These are phyloP conservation scores for Ectropis grisescens DNA, from an alignment of 1,140 invertebrate genomes.

Conservation along the genomic window DNA sequence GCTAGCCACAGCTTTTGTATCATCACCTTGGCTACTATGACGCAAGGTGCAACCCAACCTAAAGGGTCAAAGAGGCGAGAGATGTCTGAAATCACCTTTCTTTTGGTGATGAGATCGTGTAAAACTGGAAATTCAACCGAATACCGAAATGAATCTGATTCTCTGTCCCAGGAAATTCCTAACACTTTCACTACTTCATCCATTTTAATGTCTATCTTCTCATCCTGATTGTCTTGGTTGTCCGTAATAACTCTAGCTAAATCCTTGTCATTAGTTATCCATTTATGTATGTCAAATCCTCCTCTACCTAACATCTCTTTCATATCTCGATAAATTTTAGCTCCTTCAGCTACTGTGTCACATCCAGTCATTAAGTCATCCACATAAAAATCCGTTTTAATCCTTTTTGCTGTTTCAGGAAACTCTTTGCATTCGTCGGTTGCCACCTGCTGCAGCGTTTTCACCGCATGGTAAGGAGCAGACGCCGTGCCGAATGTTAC, in stretches of 20 bases:
- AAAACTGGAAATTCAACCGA: not conserved
- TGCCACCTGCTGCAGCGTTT: constrained; percentile 29
- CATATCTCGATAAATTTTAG: constrained; percentile 3
- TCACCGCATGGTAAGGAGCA: constrained; percentile 15
- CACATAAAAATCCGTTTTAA: constrained; percentile 6
- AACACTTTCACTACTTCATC: not conserved
- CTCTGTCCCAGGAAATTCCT: not conserved
- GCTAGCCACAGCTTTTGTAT: constrained; percentile 55
- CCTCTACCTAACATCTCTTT: not conserved
- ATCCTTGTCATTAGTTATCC: not conserved
- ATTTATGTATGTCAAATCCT: constrained; percentile 1
- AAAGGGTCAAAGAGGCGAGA: too few species aligned
- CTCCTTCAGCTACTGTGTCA: constrained; percentile 3
- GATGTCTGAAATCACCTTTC: constrained; percentile 10
- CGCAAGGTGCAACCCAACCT: constrained; percentile 44
- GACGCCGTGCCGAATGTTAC: constrained; percentile 26
- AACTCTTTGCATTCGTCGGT: constrained; percentile 12
- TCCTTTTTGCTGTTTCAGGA: constrained; percentile 3
- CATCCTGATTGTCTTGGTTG: too few species aligned
- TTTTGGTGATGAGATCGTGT: constrained; percentile 1
- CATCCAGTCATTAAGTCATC: constrained; percentile 8
- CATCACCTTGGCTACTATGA: constrained; percentile 48
- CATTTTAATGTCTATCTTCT: too few species aligned
- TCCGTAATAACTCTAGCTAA: not conserved
- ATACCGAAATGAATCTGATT: not conserved